Evolutionary conservation across 2,113 vertebrate species (phyloP), one percentile per base, ranked within the genome.

Genomic region (Corythornis madagascariensis): DNA sequence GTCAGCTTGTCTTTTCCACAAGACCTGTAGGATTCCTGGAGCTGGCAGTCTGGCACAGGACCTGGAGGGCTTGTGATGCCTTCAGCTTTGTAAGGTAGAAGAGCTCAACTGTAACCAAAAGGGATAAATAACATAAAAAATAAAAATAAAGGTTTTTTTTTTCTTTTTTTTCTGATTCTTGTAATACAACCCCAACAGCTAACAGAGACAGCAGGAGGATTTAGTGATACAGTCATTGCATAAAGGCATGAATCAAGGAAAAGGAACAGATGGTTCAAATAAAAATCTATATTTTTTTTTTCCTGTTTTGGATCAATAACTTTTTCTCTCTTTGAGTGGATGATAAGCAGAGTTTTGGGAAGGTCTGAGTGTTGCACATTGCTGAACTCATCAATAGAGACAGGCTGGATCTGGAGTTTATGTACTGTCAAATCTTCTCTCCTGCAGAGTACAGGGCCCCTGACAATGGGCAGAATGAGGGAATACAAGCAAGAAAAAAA

Each of bases 11-110:
- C 13, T 87, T 82, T 61, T 85, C 33, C 60, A 28, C 63, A 35
- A 65, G 59, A 71, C 71, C 56, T 91, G 81, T 80, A 26, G 40
- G 60, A 77, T 92, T 92, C 48, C 40, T 88, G 84, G 12, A 80
- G 74, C 42, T 1, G 0, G 17, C 50, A 72, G 33, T 52, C 78
- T 89, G 91, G 59, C 59, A 70, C 2, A 82, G 35, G 67, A 84
- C 31, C n/a, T n/a, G 33, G 24, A 74, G 61, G 40, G 53, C 48
- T 92, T 92, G 60, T 89, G 56, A 53, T 53, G 52, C 42, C 45
- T 52, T 73, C 45, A 85, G 50, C 43, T 56, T 64, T 40, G 72
- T 35, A 50, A 85, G 31, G 55, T 55, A 76, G 47, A 75, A 50
- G 43, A 91, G 59, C 64, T 91, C 31, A 21, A 26, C 72, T 83